Base-by-base conservation (phyloP, 2,113 vertebrate species). In the Oreotragus oreotragus region DNA sequence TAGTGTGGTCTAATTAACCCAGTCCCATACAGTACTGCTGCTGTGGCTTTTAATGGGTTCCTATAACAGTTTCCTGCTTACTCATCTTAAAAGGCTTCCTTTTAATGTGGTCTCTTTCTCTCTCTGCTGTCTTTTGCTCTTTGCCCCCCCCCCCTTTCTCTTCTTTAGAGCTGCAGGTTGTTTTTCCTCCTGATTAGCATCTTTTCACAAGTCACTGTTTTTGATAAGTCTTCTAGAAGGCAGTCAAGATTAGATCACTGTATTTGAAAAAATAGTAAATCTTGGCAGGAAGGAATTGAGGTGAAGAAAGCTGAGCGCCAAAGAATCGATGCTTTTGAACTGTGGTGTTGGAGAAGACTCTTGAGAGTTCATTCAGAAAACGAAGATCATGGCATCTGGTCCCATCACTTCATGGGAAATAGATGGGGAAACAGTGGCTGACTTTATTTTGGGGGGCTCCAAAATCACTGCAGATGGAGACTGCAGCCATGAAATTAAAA, bases 1-100 rank as follows among this genome's bases (percentile, higher is more conserved):
- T 10, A 58, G 21, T 66, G 30, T 60, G 47, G 30, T 51, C 7
- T 47, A 27, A 53, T 86, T 55, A 81, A 87, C 47, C 28, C 8
- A 45, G 45, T 76, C 90, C 51, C 51, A 12, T 19, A 30, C 1
- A 84, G 49, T 30, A 92, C 43, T 66, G 14, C 33, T 76, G 30
- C 49, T 11, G 76, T 47, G 36, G 55, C 57, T 96, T 94, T 83
- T 57, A 84, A 64, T 47, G 62, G 76, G 86, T 94, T 92, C 81
- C 53, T 93, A 2, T 73, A 96, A 85, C 53, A 58, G 84, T 93
- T 97, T 97, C 96, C 95, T 92, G 94, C 94, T 97, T 96, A 90
- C 70, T 96, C 64, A 90, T 93, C 84, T 93, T 39, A 45, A 96
- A 93, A 91, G 25, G 27, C 84, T 96, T 88, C 62, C 8, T 89